Evolutionary conservation across 2,797 vertebrate species (phyloP).

Genomic region (Enteromius fasciolatus): DNA sequence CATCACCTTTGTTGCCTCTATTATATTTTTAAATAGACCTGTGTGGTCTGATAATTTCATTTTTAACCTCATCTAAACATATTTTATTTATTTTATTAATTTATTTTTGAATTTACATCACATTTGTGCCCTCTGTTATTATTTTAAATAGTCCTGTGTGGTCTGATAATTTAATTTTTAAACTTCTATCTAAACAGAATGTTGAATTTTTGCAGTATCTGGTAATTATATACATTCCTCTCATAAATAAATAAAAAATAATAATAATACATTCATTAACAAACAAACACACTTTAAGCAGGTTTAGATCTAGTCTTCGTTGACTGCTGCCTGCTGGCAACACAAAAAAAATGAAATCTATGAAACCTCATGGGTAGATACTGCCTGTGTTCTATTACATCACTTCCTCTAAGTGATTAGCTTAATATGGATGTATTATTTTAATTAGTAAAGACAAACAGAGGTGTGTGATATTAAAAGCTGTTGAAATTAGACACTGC

Average conservation of each 20-base stretch:
- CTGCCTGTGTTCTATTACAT: conserved; percentile 4
- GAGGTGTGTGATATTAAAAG: conserved; percentile 68
- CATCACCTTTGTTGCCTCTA: no score
- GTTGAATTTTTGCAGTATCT: not conserved
- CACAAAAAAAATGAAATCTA: not conserved
- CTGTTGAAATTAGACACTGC: conserved; percentile 63
- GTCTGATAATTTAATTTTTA: not conserved
- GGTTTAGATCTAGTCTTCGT: not conserved
- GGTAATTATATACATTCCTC: no score
- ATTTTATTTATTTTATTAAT: no score
- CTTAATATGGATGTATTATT: conserved; percentile 67
- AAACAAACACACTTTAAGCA: no score
- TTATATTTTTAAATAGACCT: no score
- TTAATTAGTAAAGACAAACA: conserved; percentile 69
- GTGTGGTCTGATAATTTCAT: no score
- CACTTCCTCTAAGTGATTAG: conserved; percentile 57
- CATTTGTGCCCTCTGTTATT: not conserved
- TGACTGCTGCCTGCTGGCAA: not conserved
- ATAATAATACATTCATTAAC: no score
- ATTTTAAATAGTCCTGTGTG: not conserved
- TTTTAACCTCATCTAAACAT: no score
- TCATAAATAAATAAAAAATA: no score
- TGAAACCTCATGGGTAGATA: not conserved
- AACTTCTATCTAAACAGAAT: not conserved
- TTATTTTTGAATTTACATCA: no score